Evolutionary conservation across 2,888 invertebrate species (phyloP).

Genomic region (Boloria euphrosyne): DNA sequence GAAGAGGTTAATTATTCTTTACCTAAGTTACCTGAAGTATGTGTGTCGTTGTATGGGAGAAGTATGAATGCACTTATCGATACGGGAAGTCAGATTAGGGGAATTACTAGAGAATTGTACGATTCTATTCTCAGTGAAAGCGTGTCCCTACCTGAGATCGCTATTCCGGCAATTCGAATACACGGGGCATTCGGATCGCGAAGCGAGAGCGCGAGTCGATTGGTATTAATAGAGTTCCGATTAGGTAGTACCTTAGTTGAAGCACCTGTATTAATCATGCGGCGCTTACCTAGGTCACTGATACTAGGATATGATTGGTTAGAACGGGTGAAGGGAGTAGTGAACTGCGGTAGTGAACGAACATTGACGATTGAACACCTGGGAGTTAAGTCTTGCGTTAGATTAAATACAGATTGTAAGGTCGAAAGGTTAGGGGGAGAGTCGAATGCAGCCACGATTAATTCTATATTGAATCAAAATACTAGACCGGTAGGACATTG

Average conservation of each 20-base stretch:
- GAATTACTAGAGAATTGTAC: neutral
- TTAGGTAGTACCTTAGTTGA: slow-evolving; percentile 1
- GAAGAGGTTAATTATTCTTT: neutral
- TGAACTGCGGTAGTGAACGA: neutral
- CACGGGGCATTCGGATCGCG: neutral
- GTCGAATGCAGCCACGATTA: neutral
- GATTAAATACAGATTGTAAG: neutral
- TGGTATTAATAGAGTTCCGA: neutral
- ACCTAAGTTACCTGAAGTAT: neutral
- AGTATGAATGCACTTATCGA: neutral
- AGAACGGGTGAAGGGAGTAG: neutral
- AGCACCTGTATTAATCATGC: slow-evolving; percentile 4
- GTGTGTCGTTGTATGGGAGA: neutral
- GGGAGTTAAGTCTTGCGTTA: neutral
- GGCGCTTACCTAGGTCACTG: slow-evolving; percentile 7
- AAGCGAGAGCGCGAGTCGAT: neutral
- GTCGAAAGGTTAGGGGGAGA: neutral
- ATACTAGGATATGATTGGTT: slow-evolving; percentile 24
- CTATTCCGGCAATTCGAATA: neutral
- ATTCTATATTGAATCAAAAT: neutral
- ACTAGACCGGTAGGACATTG: neutral
- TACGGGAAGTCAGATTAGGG: neutral
- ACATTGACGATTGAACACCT: neutral
- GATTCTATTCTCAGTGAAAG: neutral
- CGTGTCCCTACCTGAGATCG: neutral